Conservation (phyloP, 2,113 vertebrate species). For the Glareola pratincola region DNA sequence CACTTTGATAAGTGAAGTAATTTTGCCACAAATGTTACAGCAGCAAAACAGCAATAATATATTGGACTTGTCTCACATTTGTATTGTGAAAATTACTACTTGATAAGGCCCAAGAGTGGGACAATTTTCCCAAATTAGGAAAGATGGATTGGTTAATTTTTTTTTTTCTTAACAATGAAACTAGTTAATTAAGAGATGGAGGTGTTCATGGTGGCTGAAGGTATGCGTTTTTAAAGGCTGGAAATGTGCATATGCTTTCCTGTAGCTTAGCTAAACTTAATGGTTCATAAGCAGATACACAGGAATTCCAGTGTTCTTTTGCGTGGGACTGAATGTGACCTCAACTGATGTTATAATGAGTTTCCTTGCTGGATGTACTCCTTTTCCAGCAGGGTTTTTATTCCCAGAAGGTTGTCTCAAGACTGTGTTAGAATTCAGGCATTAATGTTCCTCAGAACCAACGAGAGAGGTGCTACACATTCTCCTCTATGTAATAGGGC, state of each 20-base stretch:
- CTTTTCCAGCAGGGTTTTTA: not conserved
- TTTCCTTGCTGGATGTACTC: not conserved
- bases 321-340: not conserved
- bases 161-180: not conserved
- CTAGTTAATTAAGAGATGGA: not conserved
- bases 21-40: not conserved
- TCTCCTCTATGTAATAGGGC: not conserved
- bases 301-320: not conserved
- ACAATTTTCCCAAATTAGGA: not conserved
- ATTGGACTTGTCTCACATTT: not conserved
- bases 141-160: not conserved
- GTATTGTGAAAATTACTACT: not conserved
- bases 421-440: not conserved
- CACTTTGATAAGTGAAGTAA: not conserved
- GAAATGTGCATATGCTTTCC: rapidly evolving
- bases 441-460: not conserved
- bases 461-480: not conserved
- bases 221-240: not conserved
- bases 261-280: not conserved
- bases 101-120: not conserved
- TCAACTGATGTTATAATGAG: not conserved
- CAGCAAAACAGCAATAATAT: not conserved
- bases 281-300: not conserved
- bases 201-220: not conserved
- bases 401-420: not conserved